Conservation (phyloP, 2,797 vertebrate species). For the Pipistrellus pygmaeus region DNA sequence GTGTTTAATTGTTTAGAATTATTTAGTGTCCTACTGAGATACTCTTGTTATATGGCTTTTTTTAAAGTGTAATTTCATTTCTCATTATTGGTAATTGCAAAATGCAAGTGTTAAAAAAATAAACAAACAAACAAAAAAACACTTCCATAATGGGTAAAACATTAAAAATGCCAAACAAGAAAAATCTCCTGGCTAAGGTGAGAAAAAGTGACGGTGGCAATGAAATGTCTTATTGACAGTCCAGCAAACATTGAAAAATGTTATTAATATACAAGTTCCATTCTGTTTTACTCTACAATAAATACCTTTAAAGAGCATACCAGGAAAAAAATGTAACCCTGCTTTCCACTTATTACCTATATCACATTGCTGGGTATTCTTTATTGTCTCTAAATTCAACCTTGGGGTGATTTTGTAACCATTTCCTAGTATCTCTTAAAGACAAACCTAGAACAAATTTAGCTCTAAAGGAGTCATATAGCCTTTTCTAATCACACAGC, state of each 20-base stretch:
- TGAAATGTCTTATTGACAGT: background rate
- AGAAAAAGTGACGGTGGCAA: background rate
- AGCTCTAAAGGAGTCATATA: conserved; percentile 19
- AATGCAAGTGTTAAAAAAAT: background rate
- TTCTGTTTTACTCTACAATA: conserved; percentile 1
- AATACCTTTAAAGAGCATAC: conserved; percentile 8
- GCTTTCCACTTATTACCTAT: background rate
- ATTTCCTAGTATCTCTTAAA: conserved; percentile 5
- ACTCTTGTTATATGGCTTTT: background rate
- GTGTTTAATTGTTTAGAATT: background rate
- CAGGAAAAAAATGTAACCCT: background rate
- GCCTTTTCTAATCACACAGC: background rate
- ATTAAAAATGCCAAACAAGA: conserved; percentile 38
- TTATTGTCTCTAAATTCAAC: conserved; percentile 31
- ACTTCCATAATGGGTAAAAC: background rate
- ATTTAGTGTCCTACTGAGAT: background rate
- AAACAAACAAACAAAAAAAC: background rate
- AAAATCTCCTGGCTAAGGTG: background rate
- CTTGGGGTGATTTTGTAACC: background rate
- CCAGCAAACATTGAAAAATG: background rate
- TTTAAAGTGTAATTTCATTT: background rate
- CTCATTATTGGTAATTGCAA: background rate
- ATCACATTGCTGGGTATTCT: conserved; percentile 32
- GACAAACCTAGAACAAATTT: conserved; percentile 41
- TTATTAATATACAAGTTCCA: conserved; percentile 1